Evolutionary conservation across 1,140 invertebrate species (phyloP).

Genomic region (Trachymyrmex septentrionalis): DNA sequence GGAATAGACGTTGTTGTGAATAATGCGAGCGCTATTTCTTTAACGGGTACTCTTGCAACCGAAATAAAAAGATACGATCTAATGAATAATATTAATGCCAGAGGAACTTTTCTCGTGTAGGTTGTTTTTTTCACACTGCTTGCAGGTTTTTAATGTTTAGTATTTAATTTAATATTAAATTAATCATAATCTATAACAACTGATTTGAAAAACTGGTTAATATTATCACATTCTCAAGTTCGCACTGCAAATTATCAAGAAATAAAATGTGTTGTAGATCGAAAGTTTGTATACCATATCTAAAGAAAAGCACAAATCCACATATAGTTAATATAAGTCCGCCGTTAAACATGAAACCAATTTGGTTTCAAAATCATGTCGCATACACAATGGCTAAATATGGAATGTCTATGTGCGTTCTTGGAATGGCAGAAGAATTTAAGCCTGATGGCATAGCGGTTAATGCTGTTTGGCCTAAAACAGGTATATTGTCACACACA

Average conservation of each 20-base stretch:
- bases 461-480: slow-evolving; percentile 98
- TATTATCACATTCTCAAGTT: background rate
- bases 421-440: slow-evolving; percentile 98
- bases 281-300: slow-evolving; percentile 95
- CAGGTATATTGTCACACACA: slow-evolving; percentile 88
- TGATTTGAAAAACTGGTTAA: background rate
- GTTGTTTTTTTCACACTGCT: slow-evolving; percentile 73
- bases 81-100: slow-evolving; percentile 96
- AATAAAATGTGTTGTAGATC: slow-evolving; percentile 89
- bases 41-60: slow-evolving; percentile 94
- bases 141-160: background rate
- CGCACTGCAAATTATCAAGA: background rate
- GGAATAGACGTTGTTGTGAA: slow-evolving; percentile 98
- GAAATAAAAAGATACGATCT: slow-evolving; percentile 98
- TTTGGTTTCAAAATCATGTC: slow-evolving; percentile 97
- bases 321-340: slow-evolving; percentile 99
- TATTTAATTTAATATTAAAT: background rate
- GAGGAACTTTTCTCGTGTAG: slow-evolving; percentile 97
- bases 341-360: slow-evolving; percentile 95
- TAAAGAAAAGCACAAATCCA: slow-evolving; percentile 95
- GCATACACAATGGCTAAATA: slow-evolving; percentile 99
- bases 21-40: slow-evolving; percentile 98
- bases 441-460: slow-evolving; percentile 94
- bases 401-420: slow-evolving; percentile 99
- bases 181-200: background rate